These are phyloP conservation scores for Phyllostomus hastatus DNA, from an alignment of 2,113 vertebrate genomes.

Conservation along the genomic window DNA sequence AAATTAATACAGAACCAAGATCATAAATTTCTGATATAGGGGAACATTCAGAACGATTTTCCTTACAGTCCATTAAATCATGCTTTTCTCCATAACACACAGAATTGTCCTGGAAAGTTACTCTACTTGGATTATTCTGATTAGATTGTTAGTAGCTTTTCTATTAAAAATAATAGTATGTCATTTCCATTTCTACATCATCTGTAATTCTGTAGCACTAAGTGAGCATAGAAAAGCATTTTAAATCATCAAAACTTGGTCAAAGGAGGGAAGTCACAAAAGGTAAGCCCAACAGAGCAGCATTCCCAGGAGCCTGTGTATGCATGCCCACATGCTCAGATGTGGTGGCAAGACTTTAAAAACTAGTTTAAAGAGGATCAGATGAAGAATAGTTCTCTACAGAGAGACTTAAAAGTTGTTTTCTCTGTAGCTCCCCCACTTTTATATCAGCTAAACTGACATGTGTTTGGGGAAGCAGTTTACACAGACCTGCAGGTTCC, in stretches of 20 bases:
- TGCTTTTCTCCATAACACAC: background rate
- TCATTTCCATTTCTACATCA: constrained; percentile 36
- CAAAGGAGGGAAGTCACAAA: background rate
- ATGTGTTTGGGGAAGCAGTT: background rate
- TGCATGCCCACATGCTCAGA: background rate
- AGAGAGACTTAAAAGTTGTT: background rate
- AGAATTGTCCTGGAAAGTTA: background rate
- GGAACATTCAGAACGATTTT: background rate
- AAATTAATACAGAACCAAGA: background rate
- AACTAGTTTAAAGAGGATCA: background rate
- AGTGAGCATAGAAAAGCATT: background rate
- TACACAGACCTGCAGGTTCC: background rate
- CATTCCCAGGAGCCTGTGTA: background rate
- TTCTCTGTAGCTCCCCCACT: background rate
- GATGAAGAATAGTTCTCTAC: background rate
- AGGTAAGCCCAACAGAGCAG: background rate
- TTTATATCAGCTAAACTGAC: background rate
- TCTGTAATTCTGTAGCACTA: background rate
- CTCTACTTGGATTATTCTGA: constrained; percentile 40
- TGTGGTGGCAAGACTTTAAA: background rate
- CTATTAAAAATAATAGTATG: constrained; percentile 39
- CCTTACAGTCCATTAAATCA: constrained; percentile 1
- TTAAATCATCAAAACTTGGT: constrained; percentile 3
- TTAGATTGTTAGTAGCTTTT: constrained; percentile 48
- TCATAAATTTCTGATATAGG: background rate